Base-by-base conservation (phyloP, 2,113 vertebrate genomes). In the Pelvicachromis taeniatus region DNA sequence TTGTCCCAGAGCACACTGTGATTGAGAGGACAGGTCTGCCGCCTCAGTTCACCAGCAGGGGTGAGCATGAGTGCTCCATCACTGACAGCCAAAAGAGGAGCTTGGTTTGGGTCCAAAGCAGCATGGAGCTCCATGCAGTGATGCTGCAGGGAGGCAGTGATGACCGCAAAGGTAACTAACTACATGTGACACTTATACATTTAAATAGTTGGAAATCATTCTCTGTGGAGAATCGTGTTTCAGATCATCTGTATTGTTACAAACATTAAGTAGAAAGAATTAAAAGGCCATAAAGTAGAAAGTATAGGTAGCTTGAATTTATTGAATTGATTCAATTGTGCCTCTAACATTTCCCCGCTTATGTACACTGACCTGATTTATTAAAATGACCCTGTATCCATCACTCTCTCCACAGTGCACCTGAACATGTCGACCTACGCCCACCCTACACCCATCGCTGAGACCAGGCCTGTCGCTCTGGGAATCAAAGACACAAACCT, bases 381-480 rank as follows among this genome's bases (percentile, higher is more conserved):
- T 65, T 38, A 48, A 65, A 65, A 40, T 70, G 38, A 77, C 45
- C 59, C 1, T 58, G 9, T 21, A 10, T 82, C 13, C 5, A 82
- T 14, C 68, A 8, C 33, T 83, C 56, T 68, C 26, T 81, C 82
- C 42, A 40, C 91, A 96, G 95, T 95, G 55, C 4, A 38, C 4
- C n/a, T 95, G 81, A 95, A 90, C 89, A 93, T 96, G 94, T 88
- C 92, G 1, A 92, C 87, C 4, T 95, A 95, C 31, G 11, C 82
- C 7, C 33, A 91, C 48, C 85, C 86, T 2, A 1, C 23, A 7
- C 65, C 89, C 26, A 82, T 0, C 5, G 6, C 48, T 1, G 2
- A 63, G 2, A 91, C 81, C 81, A 55, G 17, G n/a, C 93, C 92
- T 3, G 93, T 95, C 4, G 83, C 89, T 75, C 87, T 96, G 80